Base-by-base conservation (phyloP, 2,113 vertebrate species). In the Myrmecophaga tridactyla region DNA sequence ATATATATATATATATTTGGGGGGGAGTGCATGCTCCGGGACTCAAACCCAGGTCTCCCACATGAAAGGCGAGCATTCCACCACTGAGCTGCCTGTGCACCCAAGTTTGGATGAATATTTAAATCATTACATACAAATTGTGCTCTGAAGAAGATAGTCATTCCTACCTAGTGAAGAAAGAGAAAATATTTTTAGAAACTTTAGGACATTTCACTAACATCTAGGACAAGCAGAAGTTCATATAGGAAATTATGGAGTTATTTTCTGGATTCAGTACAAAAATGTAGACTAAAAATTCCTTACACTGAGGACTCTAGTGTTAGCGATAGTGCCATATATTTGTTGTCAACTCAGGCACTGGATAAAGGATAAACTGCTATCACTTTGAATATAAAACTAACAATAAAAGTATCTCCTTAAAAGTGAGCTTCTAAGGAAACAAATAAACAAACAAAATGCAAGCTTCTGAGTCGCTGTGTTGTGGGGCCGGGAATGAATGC, bases 161-260 rank as follows among this genome's bases (percentile, higher is more conserved):
- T 82, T 93, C 1, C n/a, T 81, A 72, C 36, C 69, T 75, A 96
- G 89, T 15, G 36, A 86, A 56, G 51, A 73, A 48, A 51, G 29
- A 86, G 34, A 25, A 90, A 62, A 60, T 34, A 89, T 5, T 77
- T 90, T 82, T 62, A 78, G n/a, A 85, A 90, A 39, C 31, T 76
- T 15, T 48, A 70, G 60, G 77, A 20, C 46, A 65, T 80, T 76
- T 92, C 27, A 34, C 20, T 89, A 76, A 60, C n/a, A 84, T 69
- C n/a, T 87, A 72, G 46, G 60, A 53, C 51, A 93, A 76, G 91
- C 14, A 92, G 86, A 69, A 65, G n/a, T 69, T 80, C n/a, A 72
- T 62, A 41, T 53, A 81, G 36, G 51, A 73, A 90, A 92, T 69
- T 69, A 34, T 34, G 12, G 60, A 85, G 72, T 85, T 75, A n/a